These are phyloP conservation scores for Ischnura elegans DNA, from an alignment of 2,888 invertebrate species.

Conservation along the genomic window DNA sequence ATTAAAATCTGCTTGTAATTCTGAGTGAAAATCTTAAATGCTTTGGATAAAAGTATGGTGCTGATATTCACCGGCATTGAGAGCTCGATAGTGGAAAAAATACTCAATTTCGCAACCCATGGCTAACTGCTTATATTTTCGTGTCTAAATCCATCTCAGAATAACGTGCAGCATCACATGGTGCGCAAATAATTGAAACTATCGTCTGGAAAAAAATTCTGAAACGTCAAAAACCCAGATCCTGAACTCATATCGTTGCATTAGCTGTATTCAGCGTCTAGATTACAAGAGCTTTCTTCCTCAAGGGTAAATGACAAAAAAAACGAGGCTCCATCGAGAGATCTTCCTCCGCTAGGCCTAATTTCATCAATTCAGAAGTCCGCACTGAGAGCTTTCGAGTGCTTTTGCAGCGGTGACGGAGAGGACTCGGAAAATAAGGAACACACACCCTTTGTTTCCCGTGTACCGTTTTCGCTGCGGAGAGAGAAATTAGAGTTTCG, in stretches of 20 bases:
- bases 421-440: not conserved
- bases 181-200: no score
- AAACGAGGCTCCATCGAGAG: not conserved
- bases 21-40: no score
- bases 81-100: no score
- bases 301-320: not conserved
- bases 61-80: not conserved
- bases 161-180: no score
- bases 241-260: not conserved
- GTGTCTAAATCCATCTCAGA: no score
- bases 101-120: no score
- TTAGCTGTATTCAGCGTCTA: not conserved
- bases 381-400: not conserved
- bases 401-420: not conserved
- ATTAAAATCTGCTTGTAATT: no score
- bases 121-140: no score
- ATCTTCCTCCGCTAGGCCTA: not conserved
- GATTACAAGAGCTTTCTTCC: not conserved
- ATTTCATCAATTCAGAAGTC: constrained; percentile 9
- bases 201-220: not conserved
- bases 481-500: not conserved
- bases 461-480: not conserved
- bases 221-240: not conserved
- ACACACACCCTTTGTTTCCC: no score
- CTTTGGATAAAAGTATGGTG: no score